Base-by-base conservation (phyloP, 2,888 invertebrate species). In the Watsonalla cultraria region DNA sequence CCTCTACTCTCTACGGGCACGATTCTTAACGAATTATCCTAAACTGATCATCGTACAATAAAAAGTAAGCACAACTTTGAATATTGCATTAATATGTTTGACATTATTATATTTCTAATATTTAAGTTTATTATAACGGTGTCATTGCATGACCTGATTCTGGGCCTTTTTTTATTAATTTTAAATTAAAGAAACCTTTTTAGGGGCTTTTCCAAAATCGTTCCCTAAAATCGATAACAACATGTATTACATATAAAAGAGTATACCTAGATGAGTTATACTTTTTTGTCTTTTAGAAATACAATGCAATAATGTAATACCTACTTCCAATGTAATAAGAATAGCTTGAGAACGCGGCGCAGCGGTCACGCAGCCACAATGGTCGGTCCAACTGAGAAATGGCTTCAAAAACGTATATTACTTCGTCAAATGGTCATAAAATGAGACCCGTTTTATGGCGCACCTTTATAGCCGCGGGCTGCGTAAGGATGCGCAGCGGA, bases 391-490 rank as follows among this genome's bases (percentile, higher is more conserved):
- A 68, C 80, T 82, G 80, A 85, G 85, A 82, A 84, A 88, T 82
- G 77, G 74, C 85, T 86, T 86, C 80, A 82, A 86, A 87, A 85
- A 84, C 79, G 83, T 82, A 84, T 84, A 86, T 85, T 84, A 85
- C 86, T 86, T 84, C 84, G 89, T 87, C 89, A 89, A 89, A 88
- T 82, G 88, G 84, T 86, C 85, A 81, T 89, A 90, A 90, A 89
- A 81, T 79, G 82, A 77, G 84, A 82, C 81, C 80, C 82, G 89
- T 87, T 89, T 89, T 87, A 89, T 83, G 84, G 84, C 79, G 78
- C 85, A 84, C 83, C 83, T 89, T 86, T 87, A 87, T 82, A 82
- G 83, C 88, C 82, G 77, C 79, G 66, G 75, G 86, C 82, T 82
- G 76, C 80, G 80, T 80, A 79, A 80, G 79, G 83, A 82, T 80